Evolutionary conservation across 2,797 vertebrate genomes (phyloP), one percentile per base, ranked within the genome.

Genomic region (Sphenopsis melanotis): DNA sequence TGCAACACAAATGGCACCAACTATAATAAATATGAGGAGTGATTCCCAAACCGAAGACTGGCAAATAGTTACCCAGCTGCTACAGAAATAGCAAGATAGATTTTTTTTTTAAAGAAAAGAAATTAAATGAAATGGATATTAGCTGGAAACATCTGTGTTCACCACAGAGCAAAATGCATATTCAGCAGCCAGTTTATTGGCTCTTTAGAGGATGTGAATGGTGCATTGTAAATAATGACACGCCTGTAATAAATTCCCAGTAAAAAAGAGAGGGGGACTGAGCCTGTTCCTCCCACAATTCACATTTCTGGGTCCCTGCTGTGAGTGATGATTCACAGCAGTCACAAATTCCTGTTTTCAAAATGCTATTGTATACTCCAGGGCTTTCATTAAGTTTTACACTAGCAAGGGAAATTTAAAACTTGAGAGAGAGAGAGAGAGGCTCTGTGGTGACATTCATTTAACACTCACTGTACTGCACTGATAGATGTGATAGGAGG

Each of bases 41-140:
- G 97, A 97, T 96, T 98, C 97, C 97, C 96, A 96, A 97, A 97
- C 79, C 76, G 65, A 97, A 97, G 96, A 93, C 75, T 53, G 96
- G 97, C 94, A 97, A 97, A 98, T 95, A 97, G 97, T 97, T 97
- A 97, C 98, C 97, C 98, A 98, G 98, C 98, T 98, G 98, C 97
- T 96, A 89, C 97, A 97, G 97, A 97, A 98, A 97, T 94, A 98
- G 97, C 94, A 96, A 98, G 97, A 98, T 96, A 97, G 97, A 96
- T 96, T 96, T 97, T 81, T 95, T 97, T 96, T 96, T 95, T 72
- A 55, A 97, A 98, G 97, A 97, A 98, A 98, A 98, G 98, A 98
- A 97, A 98, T 98, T 97, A 98, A 98, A 98, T 97, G 98, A 97
- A 98, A 98, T 98, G 97, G 97, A 98, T 98, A 98, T 98, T 98